Conservation (phyloP, 2,888 invertebrate species). For the Eustalomyia histrio region DNA sequence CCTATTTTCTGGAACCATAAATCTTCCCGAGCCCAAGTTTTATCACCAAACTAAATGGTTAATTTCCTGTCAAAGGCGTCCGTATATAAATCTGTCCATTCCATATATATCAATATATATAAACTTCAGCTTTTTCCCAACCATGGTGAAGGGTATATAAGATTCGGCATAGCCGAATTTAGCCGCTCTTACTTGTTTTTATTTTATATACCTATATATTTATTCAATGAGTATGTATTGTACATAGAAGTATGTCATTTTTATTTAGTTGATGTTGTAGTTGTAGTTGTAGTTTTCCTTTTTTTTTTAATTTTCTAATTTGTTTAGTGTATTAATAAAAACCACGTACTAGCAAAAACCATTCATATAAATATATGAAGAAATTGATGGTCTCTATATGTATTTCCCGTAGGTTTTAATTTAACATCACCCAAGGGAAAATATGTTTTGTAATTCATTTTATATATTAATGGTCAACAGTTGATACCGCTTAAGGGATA, state of each 20-base stretch:
- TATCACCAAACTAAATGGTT: too few species aligned
- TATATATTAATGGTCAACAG: neutral
- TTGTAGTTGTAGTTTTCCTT: constrained; percentile 18
- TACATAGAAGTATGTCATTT: neutral
- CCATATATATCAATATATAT: too few species aligned
- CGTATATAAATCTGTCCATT: too few species aligned
- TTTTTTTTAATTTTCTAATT: constrained; percentile 40
- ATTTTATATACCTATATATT: neutral
- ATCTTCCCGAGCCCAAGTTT: too few species aligned
- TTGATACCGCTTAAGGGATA: too few species aligned
- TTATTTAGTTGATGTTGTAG: constrained; percentile 2
- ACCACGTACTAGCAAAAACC: neutral
- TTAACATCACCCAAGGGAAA: constrained; percentile 19
- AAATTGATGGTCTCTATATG: neutral
- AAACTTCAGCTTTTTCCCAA: too few species aligned
- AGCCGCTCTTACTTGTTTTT: too few species aligned
- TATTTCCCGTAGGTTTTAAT: constrained; percentile 17
- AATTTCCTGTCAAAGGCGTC: too few species aligned
- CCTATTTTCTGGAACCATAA: too few species aligned
- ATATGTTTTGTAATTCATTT: constrained; percentile 8
- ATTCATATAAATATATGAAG: neutral
- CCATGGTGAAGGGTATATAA: too few species aligned
- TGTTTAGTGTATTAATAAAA: constrained; percentile 36
- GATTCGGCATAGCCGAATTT: too few species aligned
- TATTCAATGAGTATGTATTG: neutral